Evolutionary conservation across 1,140 invertebrate genomes (phyloP).

Genomic region (Drosophila ficusphila): DNA sequence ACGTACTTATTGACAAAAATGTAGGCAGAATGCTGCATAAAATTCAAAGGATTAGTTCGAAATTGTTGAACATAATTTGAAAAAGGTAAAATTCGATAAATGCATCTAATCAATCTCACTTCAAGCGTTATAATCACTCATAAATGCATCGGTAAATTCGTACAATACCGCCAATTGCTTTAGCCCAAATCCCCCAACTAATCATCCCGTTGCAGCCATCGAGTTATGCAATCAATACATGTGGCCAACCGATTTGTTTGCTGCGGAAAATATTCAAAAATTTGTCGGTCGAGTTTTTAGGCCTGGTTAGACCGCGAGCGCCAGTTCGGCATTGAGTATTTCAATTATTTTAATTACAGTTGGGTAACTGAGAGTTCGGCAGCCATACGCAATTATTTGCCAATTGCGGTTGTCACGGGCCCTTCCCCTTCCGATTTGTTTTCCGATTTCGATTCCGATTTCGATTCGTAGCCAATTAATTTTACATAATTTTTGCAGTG

Average conservation of each 20-base stretch:
- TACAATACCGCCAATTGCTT: conserved; percentile 23
- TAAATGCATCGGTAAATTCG: conserved; percentile 22
- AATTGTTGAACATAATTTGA: not conserved
- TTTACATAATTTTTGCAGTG: conserved; percentile 65
- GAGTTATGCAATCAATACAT: conserved; percentile 39
- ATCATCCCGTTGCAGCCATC: conserved; percentile 1
- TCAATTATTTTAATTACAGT: conserved; percentile 77
- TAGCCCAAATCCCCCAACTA: not conserved
- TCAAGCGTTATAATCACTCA: conserved; percentile 8
- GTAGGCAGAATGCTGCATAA: not conserved
- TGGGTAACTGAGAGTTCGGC: conserved; percentile 33
- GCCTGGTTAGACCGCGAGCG: conserved; percentile 50
- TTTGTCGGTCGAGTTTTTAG: conserved; percentile 35
- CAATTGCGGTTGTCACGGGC: conserved; percentile 60
- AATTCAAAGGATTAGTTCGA: not conserved
- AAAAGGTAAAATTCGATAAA: not conserved
- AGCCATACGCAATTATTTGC: conserved; percentile 62
- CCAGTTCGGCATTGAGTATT: conserved; percentile 46
- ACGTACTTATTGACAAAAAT: no score
- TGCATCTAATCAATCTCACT: conserved; percentile 17
- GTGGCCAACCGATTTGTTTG: conserved; percentile 31
- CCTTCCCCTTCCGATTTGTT: no score
- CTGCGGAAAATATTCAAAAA: conserved; percentile 49
- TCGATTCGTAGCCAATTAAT: conserved; percentile 66
- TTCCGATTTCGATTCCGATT: no score